Conservation (phyloP, 2,113 vertebrate species). For the Bubo bubo region DNA sequence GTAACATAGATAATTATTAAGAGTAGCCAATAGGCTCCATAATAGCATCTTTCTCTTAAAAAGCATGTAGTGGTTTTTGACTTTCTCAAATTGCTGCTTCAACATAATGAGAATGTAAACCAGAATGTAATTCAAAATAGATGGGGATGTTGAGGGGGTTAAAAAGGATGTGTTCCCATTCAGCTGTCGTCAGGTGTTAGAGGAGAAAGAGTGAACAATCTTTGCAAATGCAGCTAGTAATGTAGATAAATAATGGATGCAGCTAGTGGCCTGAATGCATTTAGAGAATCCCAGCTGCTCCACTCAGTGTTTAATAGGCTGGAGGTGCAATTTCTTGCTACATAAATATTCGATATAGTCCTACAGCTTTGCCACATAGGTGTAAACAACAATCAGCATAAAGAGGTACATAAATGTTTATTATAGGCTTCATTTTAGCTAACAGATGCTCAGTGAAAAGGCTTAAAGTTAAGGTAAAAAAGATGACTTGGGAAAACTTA, state of each 20-base stretch:
- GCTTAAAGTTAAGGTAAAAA: conserved; percentile 38
- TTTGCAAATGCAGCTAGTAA: conserved; percentile 31
- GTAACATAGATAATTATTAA: not conserved
- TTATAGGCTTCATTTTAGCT: conserved; percentile 42
- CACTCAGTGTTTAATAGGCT: conserved; percentile 50
- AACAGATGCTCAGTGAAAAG: conserved; percentile 55
- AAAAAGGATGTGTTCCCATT: not conserved
- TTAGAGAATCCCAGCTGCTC: conserved; percentile 55
- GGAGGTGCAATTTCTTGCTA: conserved; percentile 48
- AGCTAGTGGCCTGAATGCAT: conserved; percentile 41
- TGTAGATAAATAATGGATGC: conserved; percentile 54
- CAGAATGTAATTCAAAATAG: not conserved
- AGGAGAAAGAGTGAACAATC: not conserved
- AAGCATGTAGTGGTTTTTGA: not conserved
- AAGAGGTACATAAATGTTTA: conserved; percentile 63
- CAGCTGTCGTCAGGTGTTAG: not conserved
- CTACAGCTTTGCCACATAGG: conserved; percentile 25
- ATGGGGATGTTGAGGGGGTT: not conserved
- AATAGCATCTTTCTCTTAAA: not conserved
- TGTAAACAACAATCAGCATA: conserved; percentile 63
- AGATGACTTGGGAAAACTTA: not conserved
- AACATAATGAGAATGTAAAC: not conserved
- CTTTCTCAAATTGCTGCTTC: not conserved
- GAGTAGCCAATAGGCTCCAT: not conserved
- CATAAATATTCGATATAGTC: conserved; percentile 60